Evolutionary conservation across 2,113 vertebrate genomes (phyloP).

Genomic region (Cheirogaleus medius): DNA sequence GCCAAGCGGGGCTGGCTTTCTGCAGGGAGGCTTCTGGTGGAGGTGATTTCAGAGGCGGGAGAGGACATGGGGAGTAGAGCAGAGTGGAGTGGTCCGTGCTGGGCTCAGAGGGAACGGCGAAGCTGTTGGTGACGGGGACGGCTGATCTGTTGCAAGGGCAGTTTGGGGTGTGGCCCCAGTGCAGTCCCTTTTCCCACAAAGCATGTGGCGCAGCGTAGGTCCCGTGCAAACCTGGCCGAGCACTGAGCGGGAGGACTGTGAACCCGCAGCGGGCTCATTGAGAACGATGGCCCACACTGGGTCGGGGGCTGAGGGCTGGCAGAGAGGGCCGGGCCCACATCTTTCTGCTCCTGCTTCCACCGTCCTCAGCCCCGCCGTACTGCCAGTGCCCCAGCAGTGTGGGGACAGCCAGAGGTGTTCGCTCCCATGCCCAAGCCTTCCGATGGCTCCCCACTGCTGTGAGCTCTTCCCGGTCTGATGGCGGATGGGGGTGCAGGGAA

Average conservation of each 20-base stretch:
- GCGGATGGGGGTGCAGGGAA: neutral
- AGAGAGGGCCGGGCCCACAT: accelerated
- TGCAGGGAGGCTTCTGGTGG: neutral
- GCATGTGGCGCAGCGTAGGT: neutral
- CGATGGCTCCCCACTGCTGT: neutral
- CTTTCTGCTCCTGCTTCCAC: neutral
- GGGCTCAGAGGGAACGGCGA: neutral
- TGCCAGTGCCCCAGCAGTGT: neutral
- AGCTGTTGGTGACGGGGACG: neutral
- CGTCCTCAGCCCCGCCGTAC: too few relatives aligned
- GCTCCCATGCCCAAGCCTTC: accelerated
- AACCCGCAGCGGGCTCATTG: neutral
- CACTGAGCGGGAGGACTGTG: neutral
- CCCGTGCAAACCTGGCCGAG: neutral
- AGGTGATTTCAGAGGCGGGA: neutral
- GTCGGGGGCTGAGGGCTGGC: neutral
- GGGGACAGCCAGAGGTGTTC: neutral
- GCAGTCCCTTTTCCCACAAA: accelerated
- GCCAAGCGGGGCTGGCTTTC: neutral
- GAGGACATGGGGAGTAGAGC: neutral
- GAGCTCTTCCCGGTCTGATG: neutral
- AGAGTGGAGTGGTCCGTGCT: neutral
- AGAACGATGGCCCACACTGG: neutral
- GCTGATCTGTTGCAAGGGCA: neutral
- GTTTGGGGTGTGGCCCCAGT: neutral